These are phyloP conservation scores for Dunckerocampus dactyliophorus DNA, from an alignment of 2,113 vertebrate species.

Conservation along the genomic window DNA sequence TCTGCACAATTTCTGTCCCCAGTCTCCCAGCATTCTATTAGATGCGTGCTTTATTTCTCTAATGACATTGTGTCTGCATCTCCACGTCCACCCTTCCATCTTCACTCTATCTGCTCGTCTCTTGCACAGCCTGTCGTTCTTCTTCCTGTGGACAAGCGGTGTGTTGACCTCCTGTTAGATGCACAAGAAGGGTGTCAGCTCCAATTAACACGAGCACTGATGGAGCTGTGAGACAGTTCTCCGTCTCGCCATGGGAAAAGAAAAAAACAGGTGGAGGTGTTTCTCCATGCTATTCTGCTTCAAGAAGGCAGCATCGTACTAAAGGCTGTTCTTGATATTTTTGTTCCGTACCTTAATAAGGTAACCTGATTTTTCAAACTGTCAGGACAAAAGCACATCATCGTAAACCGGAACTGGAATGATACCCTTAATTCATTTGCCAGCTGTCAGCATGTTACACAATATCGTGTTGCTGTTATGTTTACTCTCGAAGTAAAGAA, in stretches of 20 bases:
- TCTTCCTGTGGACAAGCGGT: slow-evolving; percentile 8
- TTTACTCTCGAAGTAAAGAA: too few species aligned
- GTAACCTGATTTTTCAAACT: too few species aligned
- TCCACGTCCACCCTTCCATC: slow-evolving; percentile 13
- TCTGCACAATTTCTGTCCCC: slow-evolving; percentile 9
- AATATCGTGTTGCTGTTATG: too few species aligned
- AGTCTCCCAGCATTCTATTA: slow-evolving; percentile 19
- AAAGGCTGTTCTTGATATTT: too few species aligned
- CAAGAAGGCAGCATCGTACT: neutral
- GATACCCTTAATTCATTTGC: too few species aligned
- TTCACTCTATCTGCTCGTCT: slow-evolving; percentile 20
- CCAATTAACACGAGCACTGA: slow-evolving; percentile 48
- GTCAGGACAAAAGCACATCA: neutral
- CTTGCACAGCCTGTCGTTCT: slow-evolving; percentile 22
- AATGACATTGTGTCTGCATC: slow-evolving; percentile 7
- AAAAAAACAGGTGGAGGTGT: slow-evolving; percentile 31
- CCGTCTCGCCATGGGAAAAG: slow-evolving; percentile 6
- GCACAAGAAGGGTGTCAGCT: slow-evolving; percentile 44
- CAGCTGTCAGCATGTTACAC: too few species aligned
- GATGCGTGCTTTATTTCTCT: slow-evolving; percentile 11
- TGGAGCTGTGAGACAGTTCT: slow-evolving; percentile 39
- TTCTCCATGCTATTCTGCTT: slow-evolving; percentile 11
- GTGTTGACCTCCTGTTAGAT: slow-evolving; percentile 10
- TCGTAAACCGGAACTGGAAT: too few species aligned
- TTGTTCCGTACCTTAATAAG: too few species aligned